A percentile compares a stretch with the other conserved stretches of the same genome.
These are phyloP conservation scores for Australoheros facetus DNA, from an alignment of 2,797 vertebrate genomes.

Conservation along the genomic window DNA sequence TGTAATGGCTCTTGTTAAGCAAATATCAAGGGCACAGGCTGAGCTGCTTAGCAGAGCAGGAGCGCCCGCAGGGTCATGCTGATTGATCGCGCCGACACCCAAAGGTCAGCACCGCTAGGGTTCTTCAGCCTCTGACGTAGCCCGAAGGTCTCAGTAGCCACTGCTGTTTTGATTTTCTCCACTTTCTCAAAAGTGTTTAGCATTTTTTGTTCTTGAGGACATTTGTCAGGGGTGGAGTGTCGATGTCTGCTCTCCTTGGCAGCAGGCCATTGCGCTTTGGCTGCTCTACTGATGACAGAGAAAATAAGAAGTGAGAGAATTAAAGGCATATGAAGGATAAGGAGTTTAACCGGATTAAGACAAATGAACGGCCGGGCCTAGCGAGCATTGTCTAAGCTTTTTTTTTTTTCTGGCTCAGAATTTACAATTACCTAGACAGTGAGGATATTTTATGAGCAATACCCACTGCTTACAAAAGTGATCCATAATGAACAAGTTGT, in stretches of 20 bases:
- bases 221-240: constrained; percentile 36
- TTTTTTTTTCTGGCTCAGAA: constrained; percentile 48
- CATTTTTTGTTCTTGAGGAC: constrained; percentile 28
- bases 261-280: not conserved
- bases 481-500: constrained; percentile 36
- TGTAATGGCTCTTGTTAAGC: constrained; percentile 55
- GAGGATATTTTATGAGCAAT: constrained; percentile 29
- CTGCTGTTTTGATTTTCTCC: constrained; percentile 21
- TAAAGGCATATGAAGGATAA: constrained; percentile 57
- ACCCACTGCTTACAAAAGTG: constrained; percentile 25
- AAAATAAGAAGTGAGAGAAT: constrained; percentile 58
- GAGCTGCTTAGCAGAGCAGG: constrained; percentile 10
- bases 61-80: constrained; percentile 49
- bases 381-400: constrained; percentile 15
- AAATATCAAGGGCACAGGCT: constrained; percentile 53
- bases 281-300: constrained; percentile 48
- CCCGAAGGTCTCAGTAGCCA: constrained; percentile 21
- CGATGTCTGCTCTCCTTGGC: constrained; percentile 35
- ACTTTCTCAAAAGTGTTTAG: constrained; percentile 14
- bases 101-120: constrained; percentile 51
- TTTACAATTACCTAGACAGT: constrained; percentile 27
- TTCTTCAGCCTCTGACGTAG: constrained; percentile 13
- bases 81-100: constrained; percentile 64
- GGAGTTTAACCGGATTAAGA: constrained; percentile 57
- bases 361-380: constrained; percentile 44